Percentiles rank a stretch among this genome's conserved stretches.
Conservation (phyloP, 1,140 invertebrate genomes). For the Lerema accius region DNA sequence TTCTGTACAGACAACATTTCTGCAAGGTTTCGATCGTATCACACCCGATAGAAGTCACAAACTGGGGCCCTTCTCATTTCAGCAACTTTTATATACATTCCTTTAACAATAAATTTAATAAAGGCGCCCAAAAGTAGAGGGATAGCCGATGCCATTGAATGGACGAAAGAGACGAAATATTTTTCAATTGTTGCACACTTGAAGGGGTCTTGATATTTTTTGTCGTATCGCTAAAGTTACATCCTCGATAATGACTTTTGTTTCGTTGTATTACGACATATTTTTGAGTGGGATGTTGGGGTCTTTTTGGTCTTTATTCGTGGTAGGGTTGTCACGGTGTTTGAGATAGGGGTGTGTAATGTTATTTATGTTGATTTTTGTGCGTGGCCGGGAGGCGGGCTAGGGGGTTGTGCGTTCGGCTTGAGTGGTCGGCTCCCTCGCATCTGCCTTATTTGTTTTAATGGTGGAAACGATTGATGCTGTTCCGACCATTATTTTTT, state of each 20-base stretch:
- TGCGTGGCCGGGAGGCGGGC: slow-evolving; percentile 71
- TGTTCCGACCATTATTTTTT: slow-evolving; percentile 45
- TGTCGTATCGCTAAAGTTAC: slow-evolving; percentile 24
- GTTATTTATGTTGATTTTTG: slow-evolving; percentile 82
- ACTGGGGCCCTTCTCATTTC: slow-evolving; percentile 75
- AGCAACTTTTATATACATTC: slow-evolving; percentile 81
- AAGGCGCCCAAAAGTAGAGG: slow-evolving; percentile 73
- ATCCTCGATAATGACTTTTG: slow-evolving; percentile 30
- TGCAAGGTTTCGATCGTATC: slow-evolving; percentile 44
- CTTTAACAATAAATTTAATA: slow-evolving; percentile 82
- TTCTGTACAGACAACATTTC: slow-evolving; percentile 67
- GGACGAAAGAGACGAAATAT: slow-evolving; percentile 79
- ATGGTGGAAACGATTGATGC: slow-evolving; percentile 70
- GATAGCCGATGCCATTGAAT: slow-evolving; percentile 70
- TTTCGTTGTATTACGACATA: slow-evolving; percentile 22
- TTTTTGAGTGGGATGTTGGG: slow-evolving; percentile 31
- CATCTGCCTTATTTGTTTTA: slow-evolving; percentile 79
- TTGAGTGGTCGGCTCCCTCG: slow-evolving; percentile 60
- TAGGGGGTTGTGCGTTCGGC: slow-evolving; percentile 64
- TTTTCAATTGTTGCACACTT: slow-evolving; percentile 81
- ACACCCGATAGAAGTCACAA: slow-evolving; percentile 55
- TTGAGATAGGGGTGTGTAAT: slow-evolving; percentile 80
- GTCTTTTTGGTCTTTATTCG: slow-evolving; percentile 34
- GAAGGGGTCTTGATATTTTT: slow-evolving; percentile 38
- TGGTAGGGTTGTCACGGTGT: slow-evolving; percentile 63